phyloP scores from a whole-genome alignment of 2,888 invertebrate species.

The Oeneis ivallda region DNA sequence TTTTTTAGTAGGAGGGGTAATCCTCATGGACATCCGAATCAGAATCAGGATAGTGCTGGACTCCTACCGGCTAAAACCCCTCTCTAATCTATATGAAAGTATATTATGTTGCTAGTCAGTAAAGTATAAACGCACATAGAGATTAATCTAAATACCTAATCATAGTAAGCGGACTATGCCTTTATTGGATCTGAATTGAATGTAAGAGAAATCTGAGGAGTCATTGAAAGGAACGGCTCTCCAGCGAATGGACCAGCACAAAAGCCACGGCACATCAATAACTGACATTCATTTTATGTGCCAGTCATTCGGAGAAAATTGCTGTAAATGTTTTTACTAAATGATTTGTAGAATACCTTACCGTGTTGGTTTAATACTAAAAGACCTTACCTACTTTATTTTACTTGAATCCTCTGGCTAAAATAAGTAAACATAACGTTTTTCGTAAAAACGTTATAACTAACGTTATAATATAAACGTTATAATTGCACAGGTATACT shows the following conservation, averaged over 20 bases:
- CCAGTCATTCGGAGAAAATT: conserved; percentile 14
- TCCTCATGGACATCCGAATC: no score
- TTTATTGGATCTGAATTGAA: conserved; percentile 20
- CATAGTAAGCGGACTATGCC: background rate
- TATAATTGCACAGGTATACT: no score
- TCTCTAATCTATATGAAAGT: no score
- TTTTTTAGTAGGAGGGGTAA: no score
- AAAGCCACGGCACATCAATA: conserved; percentile 12
- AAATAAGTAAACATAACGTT: no score
- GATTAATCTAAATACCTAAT: background rate
- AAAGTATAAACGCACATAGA: background rate
- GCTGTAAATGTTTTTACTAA: background rate
- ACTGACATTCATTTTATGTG: conserved; percentile 15
- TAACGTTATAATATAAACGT: no score
- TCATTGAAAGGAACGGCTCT: conserved; percentile 22
- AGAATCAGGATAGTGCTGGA: no score
- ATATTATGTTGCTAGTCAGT: background rate
- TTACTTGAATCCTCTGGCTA: no score
- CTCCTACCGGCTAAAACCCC: no score
- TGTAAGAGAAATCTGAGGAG: conserved; percentile 32
- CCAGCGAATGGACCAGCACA: conserved; percentile 13
- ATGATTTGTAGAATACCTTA: background rate
- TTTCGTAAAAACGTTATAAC: no score
- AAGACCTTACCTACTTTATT: background rate
- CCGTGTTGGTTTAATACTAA: background rate